Conservation (phyloP, 1,140 invertebrate genomes). For the Aphidius ervi region DNA sequence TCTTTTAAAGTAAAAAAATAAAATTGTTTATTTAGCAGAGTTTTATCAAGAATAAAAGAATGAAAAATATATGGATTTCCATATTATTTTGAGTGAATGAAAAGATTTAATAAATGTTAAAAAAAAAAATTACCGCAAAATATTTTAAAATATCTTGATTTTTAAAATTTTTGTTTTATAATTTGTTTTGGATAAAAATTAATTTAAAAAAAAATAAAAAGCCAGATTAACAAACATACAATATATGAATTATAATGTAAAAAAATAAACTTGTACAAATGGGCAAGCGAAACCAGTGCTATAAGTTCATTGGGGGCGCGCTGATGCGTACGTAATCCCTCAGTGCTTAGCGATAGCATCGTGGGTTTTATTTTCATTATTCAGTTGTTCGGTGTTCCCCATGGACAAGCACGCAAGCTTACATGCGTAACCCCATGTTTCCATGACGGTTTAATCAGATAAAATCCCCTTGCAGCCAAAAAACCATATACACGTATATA, state of each 20-base stretch:
- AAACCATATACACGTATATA: too few species aligned
- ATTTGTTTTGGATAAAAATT: too few species aligned
- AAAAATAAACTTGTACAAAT: neutral
- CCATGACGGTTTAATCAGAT: constrained; percentile 53
- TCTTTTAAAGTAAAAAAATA: too few species aligned
- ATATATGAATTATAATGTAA: neutral
- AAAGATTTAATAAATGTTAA: too few species aligned
- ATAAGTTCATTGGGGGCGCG: constrained; percentile 46
- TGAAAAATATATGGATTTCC: too few species aligned
- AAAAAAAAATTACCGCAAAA: too few species aligned
- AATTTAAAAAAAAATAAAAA: too few species aligned
- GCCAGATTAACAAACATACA: neutral
- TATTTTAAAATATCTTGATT: too few species aligned
- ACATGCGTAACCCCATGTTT: constrained; percentile 52
- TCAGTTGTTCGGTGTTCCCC: constrained; percentile 50
- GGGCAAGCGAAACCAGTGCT: constrained; percentile 5
- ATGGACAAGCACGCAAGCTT: constrained; percentile 40
- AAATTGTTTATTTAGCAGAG: too few species aligned
- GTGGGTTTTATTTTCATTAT: constrained; percentile 54
- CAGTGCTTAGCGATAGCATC: constrained; percentile 51
- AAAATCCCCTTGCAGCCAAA: constrained; percentile 31
- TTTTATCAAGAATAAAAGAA: too few species aligned
- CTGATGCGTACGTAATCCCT: constrained; percentile 51
- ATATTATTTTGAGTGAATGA: too few species aligned
- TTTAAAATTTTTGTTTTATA: too few species aligned